Base-by-base conservation (phyloP, 2,113 vertebrate species). In the Acrocephalus arundinaceus region DNA sequence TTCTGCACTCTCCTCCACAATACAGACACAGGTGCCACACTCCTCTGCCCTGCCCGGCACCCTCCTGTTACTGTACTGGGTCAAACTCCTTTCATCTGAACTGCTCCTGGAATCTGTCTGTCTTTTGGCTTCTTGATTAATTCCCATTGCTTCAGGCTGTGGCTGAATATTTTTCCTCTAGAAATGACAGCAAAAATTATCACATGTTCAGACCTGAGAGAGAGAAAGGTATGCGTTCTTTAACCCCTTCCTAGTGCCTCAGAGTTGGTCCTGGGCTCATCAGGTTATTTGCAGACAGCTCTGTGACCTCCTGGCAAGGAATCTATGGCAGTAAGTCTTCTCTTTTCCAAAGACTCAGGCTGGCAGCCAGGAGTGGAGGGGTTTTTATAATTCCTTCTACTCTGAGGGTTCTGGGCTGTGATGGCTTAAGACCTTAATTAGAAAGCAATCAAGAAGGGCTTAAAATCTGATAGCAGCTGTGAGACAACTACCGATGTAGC, bases 351-450 rank as follows among this genome's bases (percentile, higher is more conserved):
- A 85, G 63, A 87, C 23, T 73, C 8, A 54, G 58, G 62, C 58
- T 91, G 71, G 39, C 57, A 87, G 81, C 71, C 79, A 87, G 59
- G 20, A 91, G 15, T 15, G 0, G 2, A 82, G 54, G 35, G 20
- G 24, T 1, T 15, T 20, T 87, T 75, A 85, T 83, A 72, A 27
- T 95, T 93, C 51, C 30, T 67, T 76, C 49, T 61, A 41, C 46
- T 91, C 46, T 18, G 19, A 66, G 6, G 15, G 21, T 92, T 89
- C 46, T 80, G 23, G 13, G 43, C 15, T 83, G 73, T 54, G 58
- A 94, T 43, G 39, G 67, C 73, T 91, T 93, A 90, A 86, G 67
- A 95, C 22, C 62, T 77, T 91, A 94, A 93, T 87, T 94, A 94
- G 85, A 96, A 93, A 91, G 59, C 55, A 83, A 77, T 51, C 70